phyloP scores from a whole-genome alignment of 2,113 vertebrate species.

The Ptilonorhynchus violaceus region DNA sequence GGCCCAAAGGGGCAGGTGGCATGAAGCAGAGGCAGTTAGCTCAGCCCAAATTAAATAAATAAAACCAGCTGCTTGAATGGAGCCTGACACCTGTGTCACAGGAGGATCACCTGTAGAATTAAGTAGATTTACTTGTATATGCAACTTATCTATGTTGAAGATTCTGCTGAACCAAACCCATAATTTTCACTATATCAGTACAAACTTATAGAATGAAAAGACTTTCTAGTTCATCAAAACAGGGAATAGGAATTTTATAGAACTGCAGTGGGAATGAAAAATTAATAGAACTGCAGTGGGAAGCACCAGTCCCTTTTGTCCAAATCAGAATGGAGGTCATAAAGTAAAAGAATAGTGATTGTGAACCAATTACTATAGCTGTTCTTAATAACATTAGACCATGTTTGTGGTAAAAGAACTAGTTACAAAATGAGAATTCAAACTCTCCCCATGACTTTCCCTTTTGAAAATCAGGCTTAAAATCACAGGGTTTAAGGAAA shows the following conservation, averaged over 20 bases:
- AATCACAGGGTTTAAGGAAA: not conserved
- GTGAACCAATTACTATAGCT: not conserved
- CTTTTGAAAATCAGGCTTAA: not conserved
- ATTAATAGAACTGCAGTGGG: not conserved
- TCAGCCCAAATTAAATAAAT: not conserved
- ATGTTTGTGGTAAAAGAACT: not conserved
- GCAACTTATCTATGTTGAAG: not conserved
- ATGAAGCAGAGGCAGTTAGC: not conserved
- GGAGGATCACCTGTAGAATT: not conserved
- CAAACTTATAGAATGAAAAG: not conserved
- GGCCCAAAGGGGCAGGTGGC: not conserved
- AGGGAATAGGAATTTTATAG: not conserved
- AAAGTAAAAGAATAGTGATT: not conserved
- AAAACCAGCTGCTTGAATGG: not conserved
- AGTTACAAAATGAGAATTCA: not conserved
- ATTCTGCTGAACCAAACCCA: not conserved
- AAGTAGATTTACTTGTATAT: not conserved
- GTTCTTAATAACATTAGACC: not conserved
- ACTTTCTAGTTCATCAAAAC: not conserved
- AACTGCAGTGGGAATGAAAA: not conserved
- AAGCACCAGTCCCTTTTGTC: not conserved
- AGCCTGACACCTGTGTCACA: not conserved
- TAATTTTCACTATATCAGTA: not conserved
- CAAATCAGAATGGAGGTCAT: not conserved
- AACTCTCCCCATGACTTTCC: not conserved